phyloP scores from a whole-genome alignment of 2,797 vertebrate species.

The Pseudotriccus pelzelni region DNA sequence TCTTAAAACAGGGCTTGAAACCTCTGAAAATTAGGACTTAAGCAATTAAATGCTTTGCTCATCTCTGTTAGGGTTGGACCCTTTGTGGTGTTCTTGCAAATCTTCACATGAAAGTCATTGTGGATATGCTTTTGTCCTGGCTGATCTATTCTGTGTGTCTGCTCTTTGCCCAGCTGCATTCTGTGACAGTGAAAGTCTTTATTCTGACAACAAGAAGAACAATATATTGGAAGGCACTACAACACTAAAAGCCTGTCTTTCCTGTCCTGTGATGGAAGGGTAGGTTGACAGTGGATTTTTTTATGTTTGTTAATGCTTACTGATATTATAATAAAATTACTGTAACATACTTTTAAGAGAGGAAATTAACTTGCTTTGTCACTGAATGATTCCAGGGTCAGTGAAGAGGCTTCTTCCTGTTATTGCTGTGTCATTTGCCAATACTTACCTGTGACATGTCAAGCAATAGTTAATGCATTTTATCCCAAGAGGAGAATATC shows the following conservation, averaged over 20 bases:
- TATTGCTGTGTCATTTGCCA: not conserved
- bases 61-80: not conserved
- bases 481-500: not conserved
- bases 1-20: not conserved
- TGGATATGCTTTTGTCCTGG: not conserved
- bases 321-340: not conserved
- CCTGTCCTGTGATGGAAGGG: slow-evolving; percentile 81
- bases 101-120: not conserved
- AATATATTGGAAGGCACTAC: slow-evolving; percentile 72
- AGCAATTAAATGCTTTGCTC: not conserved
- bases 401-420: not conserved
- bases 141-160: not conserved
- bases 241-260: slow-evolving; percentile 80
- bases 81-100: not conserved
- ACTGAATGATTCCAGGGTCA: not conserved
- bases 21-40: not conserved
- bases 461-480: not conserved
- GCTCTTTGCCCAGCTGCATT: slow-evolving; percentile 73
- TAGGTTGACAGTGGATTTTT: slow-evolving; percentile 57
- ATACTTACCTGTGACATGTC: not conserved
- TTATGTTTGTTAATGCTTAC: not conserved
- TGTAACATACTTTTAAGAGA: not conserved
- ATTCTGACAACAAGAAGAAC: slow-evolving; percentile 72
- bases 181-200: slow-evolving; percentile 74
- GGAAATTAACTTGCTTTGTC: not conserved